These are phyloP conservation scores for Tenualosa ilisha DNA, from an alignment of 2,797 vertebrate species.

Conservation along the genomic window DNA sequence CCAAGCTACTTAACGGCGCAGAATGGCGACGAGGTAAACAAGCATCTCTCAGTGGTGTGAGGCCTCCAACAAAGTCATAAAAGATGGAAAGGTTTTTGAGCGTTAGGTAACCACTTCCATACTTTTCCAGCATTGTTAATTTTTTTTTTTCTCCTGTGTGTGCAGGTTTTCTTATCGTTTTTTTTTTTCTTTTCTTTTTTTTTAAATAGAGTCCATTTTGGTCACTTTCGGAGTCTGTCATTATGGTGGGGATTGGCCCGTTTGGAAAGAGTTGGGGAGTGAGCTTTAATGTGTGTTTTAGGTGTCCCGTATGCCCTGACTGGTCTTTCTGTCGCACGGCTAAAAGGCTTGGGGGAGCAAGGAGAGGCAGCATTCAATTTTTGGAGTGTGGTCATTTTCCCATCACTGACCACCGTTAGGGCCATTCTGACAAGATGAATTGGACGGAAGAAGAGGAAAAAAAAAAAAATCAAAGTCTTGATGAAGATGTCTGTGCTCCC, in stretches of 20 bases:
- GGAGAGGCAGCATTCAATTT: neutral
- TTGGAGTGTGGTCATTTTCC: conserved; percentile 11
- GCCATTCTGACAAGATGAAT: conserved; percentile 18
- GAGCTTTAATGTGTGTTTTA: neutral
- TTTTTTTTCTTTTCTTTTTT: neutral
- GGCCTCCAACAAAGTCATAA: conserved; percentile 68
- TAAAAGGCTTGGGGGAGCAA: neutral
- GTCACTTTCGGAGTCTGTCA: neutral
- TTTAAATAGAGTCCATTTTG: neutral
- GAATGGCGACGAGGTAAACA: conserved; percentile 68
- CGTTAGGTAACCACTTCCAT: conserved; percentile 36
- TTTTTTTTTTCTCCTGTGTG: neutral
- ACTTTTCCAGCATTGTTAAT: conserved; percentile 10
- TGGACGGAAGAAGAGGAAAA: neutral
- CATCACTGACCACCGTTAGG: neutral
- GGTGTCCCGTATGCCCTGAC: neutral
- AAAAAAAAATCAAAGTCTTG: neutral
- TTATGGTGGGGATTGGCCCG: neutral
- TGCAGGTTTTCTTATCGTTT: neutral
- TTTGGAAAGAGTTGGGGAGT: neutral
- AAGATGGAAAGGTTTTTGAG: conserved; percentile 60
- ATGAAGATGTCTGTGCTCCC: conserved; percentile 8
- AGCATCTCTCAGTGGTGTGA: conserved; percentile 56
- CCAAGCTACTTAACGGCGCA: conserved; percentile 55
- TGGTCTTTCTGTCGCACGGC: neutral